A percentile compares a stretch with the other conserved stretches of the same genome.
Conservation (phyloP, 2,888 invertebrate species). For the Argyresthia goedartella region DNA sequence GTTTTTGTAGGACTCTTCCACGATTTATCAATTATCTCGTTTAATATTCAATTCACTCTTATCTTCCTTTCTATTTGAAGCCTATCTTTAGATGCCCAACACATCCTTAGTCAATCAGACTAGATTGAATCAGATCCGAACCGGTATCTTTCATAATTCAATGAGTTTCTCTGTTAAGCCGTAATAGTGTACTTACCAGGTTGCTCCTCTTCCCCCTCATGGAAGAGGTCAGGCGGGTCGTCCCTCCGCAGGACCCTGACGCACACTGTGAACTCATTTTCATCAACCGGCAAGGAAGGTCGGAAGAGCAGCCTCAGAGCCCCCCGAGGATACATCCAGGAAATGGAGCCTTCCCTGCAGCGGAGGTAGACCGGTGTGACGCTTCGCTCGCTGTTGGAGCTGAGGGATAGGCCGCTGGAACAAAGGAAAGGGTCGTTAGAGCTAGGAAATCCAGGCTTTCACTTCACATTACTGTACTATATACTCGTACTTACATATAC, state of each 20-base stretch:
- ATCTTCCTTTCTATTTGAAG: too few relatives aligned
- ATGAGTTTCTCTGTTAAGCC: too few relatives aligned
- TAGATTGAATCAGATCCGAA: too few relatives aligned
- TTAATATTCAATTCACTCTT: too few relatives aligned
- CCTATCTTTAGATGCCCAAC: too few relatives aligned
- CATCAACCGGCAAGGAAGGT: slow-evolving; percentile 69
- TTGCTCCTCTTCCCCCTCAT: slow-evolving; percentile 11
- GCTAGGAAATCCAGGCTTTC: not conserved
- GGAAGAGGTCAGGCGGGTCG: slow-evolving; percentile 72
- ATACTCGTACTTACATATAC: too few relatives aligned
- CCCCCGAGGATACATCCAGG: slow-evolving; percentile 83
- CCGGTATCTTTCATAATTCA: too few relatives aligned
- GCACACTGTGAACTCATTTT: slow-evolving; percentile 78
- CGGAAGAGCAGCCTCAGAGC: slow-evolving; percentile 78
- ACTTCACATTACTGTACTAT: too few relatives aligned
- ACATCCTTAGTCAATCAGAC: too few relatives aligned
- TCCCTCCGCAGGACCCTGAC: slow-evolving; percentile 69
- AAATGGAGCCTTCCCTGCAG: slow-evolving; percentile 78
- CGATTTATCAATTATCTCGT: too few relatives aligned
- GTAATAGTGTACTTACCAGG: too few relatives aligned
- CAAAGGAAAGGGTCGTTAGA: slow-evolving; percentile 12
- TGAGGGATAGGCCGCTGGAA: slow-evolving; percentile 71
- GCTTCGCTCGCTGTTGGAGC: slow-evolving; percentile 65
- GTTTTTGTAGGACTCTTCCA: too few relatives aligned
- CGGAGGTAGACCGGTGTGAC: slow-evolving; percentile 83